Evolutionary conservation across 2,113 vertebrate genomes (phyloP).

Genomic region (Plectropomus leopardus): DNA sequence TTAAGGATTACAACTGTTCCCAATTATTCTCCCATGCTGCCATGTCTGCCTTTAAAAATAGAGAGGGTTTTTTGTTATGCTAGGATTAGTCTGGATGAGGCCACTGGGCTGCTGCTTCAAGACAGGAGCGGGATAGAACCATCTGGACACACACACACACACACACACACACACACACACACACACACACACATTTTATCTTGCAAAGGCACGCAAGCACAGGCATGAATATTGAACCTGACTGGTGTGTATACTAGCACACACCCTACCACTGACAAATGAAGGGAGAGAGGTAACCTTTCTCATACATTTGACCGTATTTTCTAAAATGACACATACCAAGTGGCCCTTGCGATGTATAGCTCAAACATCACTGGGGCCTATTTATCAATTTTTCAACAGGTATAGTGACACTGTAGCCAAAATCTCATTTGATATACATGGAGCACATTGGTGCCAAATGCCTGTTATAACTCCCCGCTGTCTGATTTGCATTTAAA

Average conservation of each 20-base stretch:
- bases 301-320: not conserved
- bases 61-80: constrained; percentile 33
- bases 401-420: not conserved
- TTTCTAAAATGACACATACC: constrained; percentile 29
- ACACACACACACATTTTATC: not conserved
- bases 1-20: constrained; percentile 53
- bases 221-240: constrained; percentile 8
- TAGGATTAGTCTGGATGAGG: constrained; percentile 51
- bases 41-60: constrained; percentile 38
- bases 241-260: constrained; percentile 1
- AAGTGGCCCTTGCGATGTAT: not conserved
- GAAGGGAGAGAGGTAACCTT: not conserved
- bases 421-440: constrained; percentile 16
- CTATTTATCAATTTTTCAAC: constrained; percentile 8
- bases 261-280: constrained; percentile 10
- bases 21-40: constrained; percentile 48
- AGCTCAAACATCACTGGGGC: not conserved
- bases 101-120: constrained; percentile 32
- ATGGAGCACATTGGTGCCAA: constrained; percentile 22
- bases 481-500: constrained; percentile 48
- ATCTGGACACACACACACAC: constrained; percentile 30
- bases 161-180: not conserved
- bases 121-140: constrained; percentile 5
- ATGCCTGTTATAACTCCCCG: constrained; percentile 26
- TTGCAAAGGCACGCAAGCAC: constrained; percentile 10